Conservation (phyloP, 2,113 vertebrate genomes). For the Thalassarche chlororhynchos region DNA sequence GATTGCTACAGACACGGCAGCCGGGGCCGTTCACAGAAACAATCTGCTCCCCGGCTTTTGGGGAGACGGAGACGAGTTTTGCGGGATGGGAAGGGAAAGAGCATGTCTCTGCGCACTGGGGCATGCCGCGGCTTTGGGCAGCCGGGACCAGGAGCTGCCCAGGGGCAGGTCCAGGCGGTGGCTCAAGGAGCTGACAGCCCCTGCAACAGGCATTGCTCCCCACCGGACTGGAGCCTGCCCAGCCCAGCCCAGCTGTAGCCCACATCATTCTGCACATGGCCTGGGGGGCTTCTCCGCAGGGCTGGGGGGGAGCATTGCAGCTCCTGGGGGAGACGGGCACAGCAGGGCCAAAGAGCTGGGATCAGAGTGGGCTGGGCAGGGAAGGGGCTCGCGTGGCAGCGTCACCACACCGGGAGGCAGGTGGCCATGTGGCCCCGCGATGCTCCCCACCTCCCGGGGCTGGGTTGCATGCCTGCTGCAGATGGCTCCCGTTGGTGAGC, state of each 20-base stretch:
- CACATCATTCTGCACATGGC: background rate
- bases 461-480: background rate
- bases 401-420: no score
- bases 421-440: fast-evolving
- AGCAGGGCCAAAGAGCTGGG: background rate
- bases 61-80: background rate
- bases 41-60: background rate
- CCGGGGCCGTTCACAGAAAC: background rate
- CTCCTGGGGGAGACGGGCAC: fast-evolving
- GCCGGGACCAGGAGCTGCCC: background rate
- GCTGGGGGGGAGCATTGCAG: background rate
- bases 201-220: background rate
- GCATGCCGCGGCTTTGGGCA: background rate
- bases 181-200: background rate
- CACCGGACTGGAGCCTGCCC: fast-evolving
- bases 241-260: background rate
- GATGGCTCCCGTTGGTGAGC: background rate
- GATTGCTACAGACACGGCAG: background rate
- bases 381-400: background rate
- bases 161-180: background rate
- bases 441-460: background rate
- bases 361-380: background rate
- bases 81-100: background rate
- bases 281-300: background rate
- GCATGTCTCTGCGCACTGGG: fast-evolving